These are phyloP conservation scores for Danaus chrysippus DNA, from an alignment of 2,888 invertebrate species.

Conservation along the genomic window DNA sequence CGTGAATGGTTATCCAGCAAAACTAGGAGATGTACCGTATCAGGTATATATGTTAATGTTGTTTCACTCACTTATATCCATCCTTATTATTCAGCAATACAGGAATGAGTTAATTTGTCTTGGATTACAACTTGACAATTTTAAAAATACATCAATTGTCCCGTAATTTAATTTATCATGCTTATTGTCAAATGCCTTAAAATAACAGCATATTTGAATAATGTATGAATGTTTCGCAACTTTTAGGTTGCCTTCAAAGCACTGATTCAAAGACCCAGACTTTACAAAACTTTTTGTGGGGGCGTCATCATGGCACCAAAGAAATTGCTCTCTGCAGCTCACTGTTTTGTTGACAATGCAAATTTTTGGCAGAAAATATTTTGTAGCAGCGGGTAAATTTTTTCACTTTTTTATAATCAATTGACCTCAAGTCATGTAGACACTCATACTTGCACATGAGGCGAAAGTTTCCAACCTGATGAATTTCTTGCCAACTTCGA, in stretches of 20 bases:
- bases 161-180: too few relatives aligned
- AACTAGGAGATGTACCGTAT: slow-evolving; percentile 53
- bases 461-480: too few relatives aligned
- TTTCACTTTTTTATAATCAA: background rate
- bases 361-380: slow-evolving; percentile 31
- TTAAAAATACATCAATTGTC: too few relatives aligned
- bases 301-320: slow-evolving; percentile 42
- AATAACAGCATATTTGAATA: background rate
- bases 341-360: slow-evolving; percentile 43
- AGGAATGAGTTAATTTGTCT: too few relatives aligned
- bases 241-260: slow-evolving; percentile 47
- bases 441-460: background rate
- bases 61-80: too few relatives aligned
- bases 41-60: slow-evolving; percentile 41
- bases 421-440: background rate
- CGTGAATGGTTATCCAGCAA: slow-evolving; percentile 44
- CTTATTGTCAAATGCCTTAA: background rate
- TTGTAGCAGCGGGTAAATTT: slow-evolving; percentile 27
- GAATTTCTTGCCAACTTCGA: too few relatives aligned
- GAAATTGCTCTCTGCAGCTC: slow-evolving; percentile 56
- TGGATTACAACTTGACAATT: too few relatives aligned
- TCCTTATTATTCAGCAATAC: too few relatives aligned
- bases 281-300: slow-evolving; percentile 51
- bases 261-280: slow-evolving; percentile 8
- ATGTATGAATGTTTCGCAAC: background rate